Base-by-base conservation (phyloP, 1,140 invertebrate genomes). In the Apis laboriosa region DNA sequence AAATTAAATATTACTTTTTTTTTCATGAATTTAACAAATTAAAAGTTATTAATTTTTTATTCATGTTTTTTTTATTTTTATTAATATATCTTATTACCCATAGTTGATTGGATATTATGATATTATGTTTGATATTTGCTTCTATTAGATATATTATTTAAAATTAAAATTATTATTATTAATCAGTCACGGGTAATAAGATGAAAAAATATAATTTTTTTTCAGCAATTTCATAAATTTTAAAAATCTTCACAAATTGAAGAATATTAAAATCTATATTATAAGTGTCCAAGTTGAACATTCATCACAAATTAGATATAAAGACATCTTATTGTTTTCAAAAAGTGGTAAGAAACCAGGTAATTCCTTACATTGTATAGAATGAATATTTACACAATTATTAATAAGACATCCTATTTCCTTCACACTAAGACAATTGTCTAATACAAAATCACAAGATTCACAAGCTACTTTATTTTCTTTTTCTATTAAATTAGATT, bases 261-360 rank as follows among this genome's bases (percentile, higher is more conserved):
- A 53, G 60, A 51, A 17, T 43, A 60, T 67, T n/a, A 51, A 19
- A 73, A 83, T 34, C 72, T 73, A 64, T 34, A 64, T 51, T 75
- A 82, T 84, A 12, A 75, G 51, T 12, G n/a, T 51, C 34, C 87
- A 86, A 1, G 76, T 80, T 7, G 80, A 86, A 81, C 92, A 93
- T 2, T 81, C 71, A 19, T 91, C 80, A 76, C 93, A 94, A 8
- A 81, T 82, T 9, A 94, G 60, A 66, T 89, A 94, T 64, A 94
- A 81, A 58, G 81, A 88, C 1, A 77, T 9, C 64, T 84, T 82
- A 66, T 86, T 71, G 71, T 86, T 87, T 28, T 92, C 91, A 55
- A 87, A 53, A 53, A 92, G 70, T 24, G 86, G 49, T 11, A 86
- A 86, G 61, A 94, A 93, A 34, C 63, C 63, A 28, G 93, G 92